Base-by-base conservation (phyloP, 2,888 invertebrate genomes). In the Synergus japonicus region DNA sequence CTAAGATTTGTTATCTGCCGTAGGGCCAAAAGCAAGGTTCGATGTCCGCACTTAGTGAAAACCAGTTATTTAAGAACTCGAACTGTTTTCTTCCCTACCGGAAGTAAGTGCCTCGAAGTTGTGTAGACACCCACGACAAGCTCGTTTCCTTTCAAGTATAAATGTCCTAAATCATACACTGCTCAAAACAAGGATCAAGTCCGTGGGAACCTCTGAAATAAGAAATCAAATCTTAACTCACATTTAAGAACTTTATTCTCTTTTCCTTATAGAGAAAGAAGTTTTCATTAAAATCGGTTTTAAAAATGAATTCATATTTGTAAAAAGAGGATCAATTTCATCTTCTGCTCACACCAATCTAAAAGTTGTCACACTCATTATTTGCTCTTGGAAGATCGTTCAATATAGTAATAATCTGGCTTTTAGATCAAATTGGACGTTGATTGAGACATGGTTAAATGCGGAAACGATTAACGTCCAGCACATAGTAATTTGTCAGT, bases 41-140 rank as follows among this genome's bases (percentile, higher is more conserved):
- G 84, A 86, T 79, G 87, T 76, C 86, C 87, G 85, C 73, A 84
- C 83, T 86, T 84, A 69, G 84, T 76, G 86, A 86, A 86, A 87
- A 87, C 87, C 87, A 86, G 87, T 87, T 86, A 87, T 86, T 86
- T 86, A 83, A 80, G 84, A 86, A 84, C 79, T 73, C 29, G 37
- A 54, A n/a, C 69, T 73, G 22, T 60, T 46, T 73, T 13, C 49
- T 73, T 73, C 46, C 49, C 37, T 54, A 73, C 69, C 69, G 69
- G 69, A 73, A 73, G 69, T 69, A 29, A 29, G 29, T 46, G 29
- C 22, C 29, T 15, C 1, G 18, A 60, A 22, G 22, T 22, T 10
- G 60, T 10, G 18, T 22, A 60, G 60, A 60, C 60, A 60, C 60
- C 60, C 60, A 60, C 60, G 18, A 60, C 18, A 18, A 22, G 60